Evolutionary conservation across 2,888 invertebrate species (phyloP).

Genomic region (Dicyrtoma fusca): DNA sequence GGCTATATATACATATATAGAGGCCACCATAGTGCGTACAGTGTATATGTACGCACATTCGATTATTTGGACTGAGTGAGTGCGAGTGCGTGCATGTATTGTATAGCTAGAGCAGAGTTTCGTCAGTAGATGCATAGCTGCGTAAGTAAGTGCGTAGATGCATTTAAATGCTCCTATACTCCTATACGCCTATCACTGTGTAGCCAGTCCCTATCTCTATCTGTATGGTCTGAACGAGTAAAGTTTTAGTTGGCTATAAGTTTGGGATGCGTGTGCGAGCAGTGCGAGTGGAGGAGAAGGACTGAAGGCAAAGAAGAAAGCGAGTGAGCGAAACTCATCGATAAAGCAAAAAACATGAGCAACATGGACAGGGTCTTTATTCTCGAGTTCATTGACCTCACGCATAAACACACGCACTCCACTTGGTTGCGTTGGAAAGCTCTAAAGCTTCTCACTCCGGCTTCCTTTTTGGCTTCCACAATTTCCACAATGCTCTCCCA

Average conservation of each 20-base stretch:
- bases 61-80: too few species aligned
- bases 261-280: not conserved
- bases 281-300: not conserved
- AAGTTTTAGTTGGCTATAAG: too few species aligned
- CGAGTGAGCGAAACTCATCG: conserved; percentile 32
- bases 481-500: not conserved
- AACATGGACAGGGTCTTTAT: conserved; percentile 34
- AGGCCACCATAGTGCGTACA: too few species aligned
- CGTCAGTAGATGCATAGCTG: too few species aligned
- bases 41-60: too few species aligned
- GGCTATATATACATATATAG: too few species aligned
- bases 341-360: conserved; percentile 16
- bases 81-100: too few species aligned
- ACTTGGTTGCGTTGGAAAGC: not conserved
- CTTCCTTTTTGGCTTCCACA: conserved; percentile 12
- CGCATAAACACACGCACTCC: conserved; percentile 38
- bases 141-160: too few species aligned
- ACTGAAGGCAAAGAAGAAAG: conserved; percentile 20
- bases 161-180: not conserved
- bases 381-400: conserved; percentile 35
- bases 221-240: too few species aligned
- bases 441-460: not conserved
- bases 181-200: not conserved
- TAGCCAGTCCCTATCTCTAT: too few species aligned
- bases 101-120: too few species aligned